Evolutionary conservation across 2,888 invertebrate genomes (phyloP), one percentile per base, ranked within the genome.

Genomic region (Ennomos fuscantarius): DNA sequence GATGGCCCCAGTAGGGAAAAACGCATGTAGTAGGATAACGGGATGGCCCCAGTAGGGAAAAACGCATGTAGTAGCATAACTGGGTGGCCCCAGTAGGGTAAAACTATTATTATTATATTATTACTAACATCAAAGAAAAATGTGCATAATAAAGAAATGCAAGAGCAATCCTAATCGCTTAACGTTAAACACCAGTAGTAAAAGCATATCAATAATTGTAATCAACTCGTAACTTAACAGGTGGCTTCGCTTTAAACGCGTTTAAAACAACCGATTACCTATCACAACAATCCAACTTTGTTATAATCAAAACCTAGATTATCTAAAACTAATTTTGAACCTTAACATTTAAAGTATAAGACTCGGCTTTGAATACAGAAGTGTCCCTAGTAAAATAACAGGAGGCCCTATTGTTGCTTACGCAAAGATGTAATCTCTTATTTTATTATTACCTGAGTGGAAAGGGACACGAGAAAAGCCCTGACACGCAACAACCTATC

Each of bases 391-490:
- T 82, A 79, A 83, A 85, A 84, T 86, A 84, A 84, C 83, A 82
- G 78, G 80, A 80, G 84, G 81, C 83, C 83, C 84, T 85, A 88
- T 87, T 89, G 89, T 88, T 86, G 87, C 84, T 87, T 87, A 87
- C 84, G 86, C 84, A 80, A 87, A 88, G 89, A 89, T 89, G 86
- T 88, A 86, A 89, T 89, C 89, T 89, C 85, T 85, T 86, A 87
- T 87, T 88, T 87, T 87, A 87, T 87, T 88, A 86, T 88, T 86
- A 87, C 87, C 86, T 86, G 83, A 74, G 79, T 82, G 80, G 78
- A 85, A 82, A 86, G 84, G 82, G 83, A 80, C 79, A 66, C 71
- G 61, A 49, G 35, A 48, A 41, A 44, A 55, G 35, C 35, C 48
- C 66, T 47, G 68, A 11, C 35, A 35, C 40, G 39, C 53, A 42